phyloP scores from a whole-genome alignment of 1,140 invertebrate species.

The Ephestia elutella region DNA sequence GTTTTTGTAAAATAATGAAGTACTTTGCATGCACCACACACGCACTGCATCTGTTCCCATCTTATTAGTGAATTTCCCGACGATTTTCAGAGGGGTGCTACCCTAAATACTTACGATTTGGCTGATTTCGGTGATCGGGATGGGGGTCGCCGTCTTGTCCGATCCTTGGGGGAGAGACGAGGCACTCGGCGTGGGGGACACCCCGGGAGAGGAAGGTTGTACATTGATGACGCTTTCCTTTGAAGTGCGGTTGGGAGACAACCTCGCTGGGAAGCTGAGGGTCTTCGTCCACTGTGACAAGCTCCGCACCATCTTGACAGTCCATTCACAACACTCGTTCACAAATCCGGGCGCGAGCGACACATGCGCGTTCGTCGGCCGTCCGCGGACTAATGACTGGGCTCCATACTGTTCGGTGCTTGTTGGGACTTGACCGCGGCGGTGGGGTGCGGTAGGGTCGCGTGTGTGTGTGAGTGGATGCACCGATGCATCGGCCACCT shows the following conservation, averaged over 20 bases:
- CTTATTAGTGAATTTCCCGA: not conserved
- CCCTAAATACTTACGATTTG: constrained; percentile 75
- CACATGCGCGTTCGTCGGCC: constrained; percentile 44
- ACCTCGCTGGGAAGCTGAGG: constrained; percentile 86
- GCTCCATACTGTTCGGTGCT: not conserved
- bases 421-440: constrained; percentile 8
- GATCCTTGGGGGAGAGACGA: constrained; percentile 68
- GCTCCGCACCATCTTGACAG: constrained; percentile 84
- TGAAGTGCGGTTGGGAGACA: constrained; percentile 83
- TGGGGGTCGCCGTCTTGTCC: constrained; percentile 69
- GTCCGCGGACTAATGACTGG: constrained; percentile 48
- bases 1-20: constrained; percentile 22
- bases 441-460: constrained; percentile 6
- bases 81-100: constrained; percentile 12
- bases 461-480: not conserved
- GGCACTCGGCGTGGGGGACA: constrained; percentile 70
- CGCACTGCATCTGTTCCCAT: not conserved
- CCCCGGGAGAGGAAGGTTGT: constrained; percentile 63
- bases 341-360: constrained; percentile 43
- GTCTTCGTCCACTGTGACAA: constrained; percentile 91
- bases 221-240: constrained; percentile 79
- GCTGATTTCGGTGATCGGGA: constrained; percentile 78
- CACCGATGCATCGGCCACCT: not conserved
- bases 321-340: constrained; percentile 62
- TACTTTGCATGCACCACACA: constrained; percentile 24